A percentile compares a stretch with the other conserved stretches of the same genome.
Conservation (phyloP, 1,140 invertebrate species). For the Psilanteris sp. region DNA sequence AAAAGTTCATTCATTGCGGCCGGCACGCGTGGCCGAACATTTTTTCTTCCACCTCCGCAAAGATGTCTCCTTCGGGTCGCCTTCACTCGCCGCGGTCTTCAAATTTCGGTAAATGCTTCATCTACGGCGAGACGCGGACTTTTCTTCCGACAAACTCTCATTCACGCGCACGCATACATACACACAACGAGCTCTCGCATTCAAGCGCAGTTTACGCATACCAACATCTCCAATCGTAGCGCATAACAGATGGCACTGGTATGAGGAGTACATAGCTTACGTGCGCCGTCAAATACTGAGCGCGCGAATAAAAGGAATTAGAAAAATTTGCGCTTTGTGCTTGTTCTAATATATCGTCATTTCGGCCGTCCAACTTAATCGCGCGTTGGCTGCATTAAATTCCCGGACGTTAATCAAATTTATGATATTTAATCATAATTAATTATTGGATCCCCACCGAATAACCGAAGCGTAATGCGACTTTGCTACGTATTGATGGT, state of each 20-base stretch:
- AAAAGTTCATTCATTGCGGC: too few species aligned
- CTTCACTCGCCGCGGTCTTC: slow-evolving; percentile 8
- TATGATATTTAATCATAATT: slow-evolving; percentile 33
- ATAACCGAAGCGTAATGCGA: slow-evolving; percentile 5
- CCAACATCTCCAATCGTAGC: slow-evolving; percentile 21
- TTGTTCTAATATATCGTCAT: slow-evolving; percentile 15
- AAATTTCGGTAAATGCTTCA: slow-evolving; percentile 14
- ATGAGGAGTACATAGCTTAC: slow-evolving; percentile 44
- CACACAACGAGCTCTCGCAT: too few species aligned
- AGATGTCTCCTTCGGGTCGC: too few species aligned
- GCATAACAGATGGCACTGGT: slow-evolving; percentile 65
- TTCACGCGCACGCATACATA: slow-evolving; percentile 25
- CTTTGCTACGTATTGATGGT: slow-evolving; percentile 43
- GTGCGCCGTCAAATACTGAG: slow-evolving; percentile 69
- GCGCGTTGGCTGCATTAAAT: slow-evolving; percentile 6
- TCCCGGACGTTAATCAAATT: slow-evolving; percentile 12
- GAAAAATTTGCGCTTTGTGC: slow-evolving; percentile 56
- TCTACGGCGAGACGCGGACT: too few species aligned
- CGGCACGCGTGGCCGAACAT: too few species aligned
- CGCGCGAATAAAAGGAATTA: slow-evolving; percentile 62
- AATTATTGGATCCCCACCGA: slow-evolving; percentile 1
- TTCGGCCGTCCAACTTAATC: slow-evolving; percentile 11
- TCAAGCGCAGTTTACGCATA: too few species aligned
- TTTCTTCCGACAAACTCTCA: slow-evolving; percentile 38
- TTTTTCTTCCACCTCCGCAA: too few species aligned